Evolutionary conservation across 1,140 invertebrate species (phyloP).

Genomic region (Caenorhabditis latens): DNA sequence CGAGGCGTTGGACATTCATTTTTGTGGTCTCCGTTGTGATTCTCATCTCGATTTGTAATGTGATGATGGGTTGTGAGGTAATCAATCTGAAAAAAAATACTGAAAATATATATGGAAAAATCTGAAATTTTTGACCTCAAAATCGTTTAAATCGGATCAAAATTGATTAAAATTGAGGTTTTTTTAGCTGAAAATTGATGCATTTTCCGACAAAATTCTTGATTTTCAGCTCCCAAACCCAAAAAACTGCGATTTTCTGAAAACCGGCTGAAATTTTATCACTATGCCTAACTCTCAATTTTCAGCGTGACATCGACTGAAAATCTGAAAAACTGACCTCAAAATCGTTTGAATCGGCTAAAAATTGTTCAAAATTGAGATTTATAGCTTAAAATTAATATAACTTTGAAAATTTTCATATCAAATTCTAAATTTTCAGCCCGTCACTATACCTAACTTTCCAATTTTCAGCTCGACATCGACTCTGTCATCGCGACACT

Average conservation of each 20-base stretch:
- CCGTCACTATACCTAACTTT: slow-evolving; percentile 68
- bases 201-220: too few species aligned
- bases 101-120: too few species aligned
- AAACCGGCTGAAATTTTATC: too few species aligned
- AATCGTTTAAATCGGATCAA: too few species aligned
- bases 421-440: slow-evolving; percentile 78
- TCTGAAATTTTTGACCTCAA: too few species aligned
- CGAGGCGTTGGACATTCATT: slow-evolving; percentile 83
- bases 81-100: not conserved
- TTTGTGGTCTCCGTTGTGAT: slow-evolving; percentile 86
- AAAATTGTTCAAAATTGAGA: not conserved
- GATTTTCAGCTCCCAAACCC: too few species aligned
- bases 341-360: not conserved
- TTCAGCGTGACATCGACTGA: not conserved
- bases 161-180: too few species aligned
- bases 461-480: slow-evolving; percentile 78
- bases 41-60: slow-evolving; percentile 88
- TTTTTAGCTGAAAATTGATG: too few species aligned
- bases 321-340: not conserved
- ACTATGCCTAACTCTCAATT: too few species aligned
- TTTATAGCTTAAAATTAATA: not conserved
- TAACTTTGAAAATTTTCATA: too few species aligned
- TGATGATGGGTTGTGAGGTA: slow-evolving; percentile 93
- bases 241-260: too few species aligned
- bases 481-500: slow-evolving; percentile 83